Evolutionary conservation across 2,797 vertebrate species (phyloP), one percentile per base, ranked within the genome.

Genomic region (Valencia hispanica): DNA sequence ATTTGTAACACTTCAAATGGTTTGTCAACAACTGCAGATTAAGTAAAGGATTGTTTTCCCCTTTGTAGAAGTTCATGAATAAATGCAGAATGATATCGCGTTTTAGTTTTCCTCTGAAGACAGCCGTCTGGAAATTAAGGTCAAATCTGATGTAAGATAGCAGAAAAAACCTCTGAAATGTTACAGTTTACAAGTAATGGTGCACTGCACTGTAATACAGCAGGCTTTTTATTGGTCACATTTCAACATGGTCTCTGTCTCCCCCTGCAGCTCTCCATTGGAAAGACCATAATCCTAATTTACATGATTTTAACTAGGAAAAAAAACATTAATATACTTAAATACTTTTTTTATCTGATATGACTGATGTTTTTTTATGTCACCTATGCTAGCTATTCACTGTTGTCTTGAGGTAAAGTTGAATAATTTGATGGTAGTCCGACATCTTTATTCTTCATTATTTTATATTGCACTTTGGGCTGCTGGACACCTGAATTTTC

Each of bases 161-260:
- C 27, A 73, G 48, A 25, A 51, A 63, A 50, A 8, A 1, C 12
- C 22, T 50, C 9, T 74, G 11, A 65, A 78, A 78, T 69, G 78
- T 61, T 82, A 0, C 34, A 80, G 68, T 63, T 36, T 8, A 47
- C 0, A 80, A 73, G 63, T 32, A n/a, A 48, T 50, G 0, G 30
- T 70, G 82, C 65, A 50, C 15, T 22, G 14, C 47, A 45, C 39
- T 1, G 14, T 1, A 6, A 72, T 41, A n/a, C 30, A 69, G 57
- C 36, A 75, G 68, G 22, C 51, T 43, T 57, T n/a, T 25, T 50
- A 18, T 10, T 0, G 4, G n/a, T 22, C 22, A 59, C 9, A 48
- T 30, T 36, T 47, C 85, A 68, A 68, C 6, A 4, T 81, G 84
- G 93, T 91, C 89, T 94, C 53, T 93, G 89, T 63, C 86, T 78